Conservation (phyloP, 2,888 invertebrate species). For the Yponomeuta evonymella region DNA sequence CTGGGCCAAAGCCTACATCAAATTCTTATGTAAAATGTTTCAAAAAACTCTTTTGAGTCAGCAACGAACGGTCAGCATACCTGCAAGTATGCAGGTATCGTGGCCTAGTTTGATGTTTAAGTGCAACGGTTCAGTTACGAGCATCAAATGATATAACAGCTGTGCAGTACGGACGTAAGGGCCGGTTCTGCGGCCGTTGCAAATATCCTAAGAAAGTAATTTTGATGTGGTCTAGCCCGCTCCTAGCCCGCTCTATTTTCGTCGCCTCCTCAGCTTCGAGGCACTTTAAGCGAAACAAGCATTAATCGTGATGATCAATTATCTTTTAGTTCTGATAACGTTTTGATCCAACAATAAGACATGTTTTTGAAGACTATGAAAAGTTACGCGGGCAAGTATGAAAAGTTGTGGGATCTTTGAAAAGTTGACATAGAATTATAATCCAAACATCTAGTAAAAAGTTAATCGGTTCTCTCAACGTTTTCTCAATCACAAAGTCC, state of each 20-base stretch:
- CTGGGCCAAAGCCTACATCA: too few relatives aligned
- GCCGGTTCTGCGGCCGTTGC: neutral
- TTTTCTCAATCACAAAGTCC: neutral
- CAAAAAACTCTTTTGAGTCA: neutral
- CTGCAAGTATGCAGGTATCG: neutral
- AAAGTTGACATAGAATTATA: too few relatives aligned
- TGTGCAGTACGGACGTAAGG: neutral
- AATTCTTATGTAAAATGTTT: too few relatives aligned
- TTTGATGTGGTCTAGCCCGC: neutral
- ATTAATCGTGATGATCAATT: neutral
- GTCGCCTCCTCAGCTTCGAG: neutral
- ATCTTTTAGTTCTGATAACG: neutral
- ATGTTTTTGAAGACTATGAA: too few relatives aligned
- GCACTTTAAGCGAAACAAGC: neutral
- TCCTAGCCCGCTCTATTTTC: neutral
- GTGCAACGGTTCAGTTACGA: constrained; percentile 6
- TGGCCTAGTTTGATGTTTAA: constrained; percentile 10
- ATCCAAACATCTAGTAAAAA: neutral
- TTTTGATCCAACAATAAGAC: too few relatives aligned
- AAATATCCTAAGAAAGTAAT: neutral
- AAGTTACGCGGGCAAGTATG: neutral
- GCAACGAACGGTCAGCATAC: neutral
- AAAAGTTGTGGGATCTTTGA: neutral
- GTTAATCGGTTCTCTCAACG: neutral
- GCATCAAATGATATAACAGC: constrained; percentile 9